Percentiles rank a stretch among this genome's conserved stretches.
phyloP scores from a whole-genome alignment of 2,888 invertebrate species.

The Pogonocherus hispidulus region DNA sequence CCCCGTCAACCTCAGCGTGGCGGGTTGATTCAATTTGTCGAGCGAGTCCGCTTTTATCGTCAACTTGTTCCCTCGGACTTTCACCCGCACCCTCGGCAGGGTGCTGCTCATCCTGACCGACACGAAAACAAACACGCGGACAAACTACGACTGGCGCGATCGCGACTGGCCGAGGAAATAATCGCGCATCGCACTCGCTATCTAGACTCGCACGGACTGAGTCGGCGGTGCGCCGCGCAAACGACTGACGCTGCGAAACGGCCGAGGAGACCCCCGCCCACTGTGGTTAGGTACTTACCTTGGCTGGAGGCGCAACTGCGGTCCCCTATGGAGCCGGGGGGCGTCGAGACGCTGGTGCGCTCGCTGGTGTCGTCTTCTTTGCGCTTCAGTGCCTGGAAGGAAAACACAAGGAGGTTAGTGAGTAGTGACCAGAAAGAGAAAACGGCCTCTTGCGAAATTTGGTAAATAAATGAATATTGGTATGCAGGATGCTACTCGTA shows the following conservation, averaged over 20 bases:
- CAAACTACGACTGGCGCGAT: constrained; percentile 11
- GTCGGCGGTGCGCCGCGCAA: constrained; percentile 36
- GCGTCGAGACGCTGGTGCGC: constrained; percentile 67
- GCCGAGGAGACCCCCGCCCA: neutral
- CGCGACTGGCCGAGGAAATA: too few relatives aligned
- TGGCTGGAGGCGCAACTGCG: constrained; percentile 66
- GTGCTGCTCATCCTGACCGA: constrained; percentile 50
- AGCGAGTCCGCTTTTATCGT: constrained; percentile 58
- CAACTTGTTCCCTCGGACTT: constrained; percentile 60
- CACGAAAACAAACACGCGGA: neutral
- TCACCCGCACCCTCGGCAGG: constrained; percentile 65
- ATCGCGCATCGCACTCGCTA: constrained; percentile 11
- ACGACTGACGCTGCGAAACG: constrained; percentile 13
- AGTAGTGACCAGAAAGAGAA: too few relatives aligned
- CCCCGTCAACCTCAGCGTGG: constrained; percentile 46
- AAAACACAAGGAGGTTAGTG: too few relatives aligned
- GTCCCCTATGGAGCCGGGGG: constrained; percentile 68
- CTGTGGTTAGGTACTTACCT: constrained; percentile 63
- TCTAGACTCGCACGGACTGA: constrained; percentile 33
- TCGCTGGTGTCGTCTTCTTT: constrained; percentile 68
- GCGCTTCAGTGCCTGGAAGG: constrained; percentile 68
- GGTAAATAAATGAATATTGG: too few relatives aligned
- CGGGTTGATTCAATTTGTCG: constrained; percentile 54
- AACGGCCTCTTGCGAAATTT: too few relatives aligned
- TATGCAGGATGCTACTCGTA: too few relatives aligned